These are phyloP conservation scores for Glyphotaelius pellucidus DNA, from an alignment of 2,888 invertebrate genomes.

Conservation along the genomic window DNA sequence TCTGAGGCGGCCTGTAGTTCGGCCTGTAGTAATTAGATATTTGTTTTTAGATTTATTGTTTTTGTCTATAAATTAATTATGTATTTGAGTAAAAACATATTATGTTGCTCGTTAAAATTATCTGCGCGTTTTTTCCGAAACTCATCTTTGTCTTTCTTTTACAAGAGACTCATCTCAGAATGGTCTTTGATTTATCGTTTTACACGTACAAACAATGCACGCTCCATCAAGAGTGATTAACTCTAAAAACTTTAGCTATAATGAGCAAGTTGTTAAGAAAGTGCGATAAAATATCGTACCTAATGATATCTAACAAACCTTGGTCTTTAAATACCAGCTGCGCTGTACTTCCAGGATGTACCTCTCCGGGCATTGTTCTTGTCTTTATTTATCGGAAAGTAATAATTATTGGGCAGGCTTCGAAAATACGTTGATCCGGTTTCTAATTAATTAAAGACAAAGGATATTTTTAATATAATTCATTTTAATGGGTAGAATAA, in stretches of 20 bases:
- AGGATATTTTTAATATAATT: not conserved
- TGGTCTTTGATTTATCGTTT: not conserved
- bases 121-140: too few species aligned
- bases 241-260: constrained; percentile 26
- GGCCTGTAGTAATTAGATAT: too few species aligned
- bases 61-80: too few species aligned
- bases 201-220: constrained; percentile 12
- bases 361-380: not conserved
- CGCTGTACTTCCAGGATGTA: constrained; percentile 2
- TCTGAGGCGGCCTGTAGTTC: too few species aligned
- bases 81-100: too few species aligned
- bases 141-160: too few species aligned
- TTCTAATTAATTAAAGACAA: constrained; percentile 3
- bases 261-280: constrained; percentile 43
- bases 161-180: not conserved
- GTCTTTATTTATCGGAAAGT: constrained; percentile 17
- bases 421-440: not conserved
- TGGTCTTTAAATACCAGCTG: constrained; percentile 41
- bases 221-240: constrained; percentile 36
- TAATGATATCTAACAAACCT: constrained; percentile 39
- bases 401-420: not conserved
- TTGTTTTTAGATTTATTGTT: too few species aligned
- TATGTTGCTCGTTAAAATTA: too few species aligned
- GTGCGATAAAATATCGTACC: constrained; percentile 45
- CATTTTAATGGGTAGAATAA: not conserved